Base-by-base conservation (phyloP, 2,113 vertebrate species). In the Montifringilla adamsi region DNA sequence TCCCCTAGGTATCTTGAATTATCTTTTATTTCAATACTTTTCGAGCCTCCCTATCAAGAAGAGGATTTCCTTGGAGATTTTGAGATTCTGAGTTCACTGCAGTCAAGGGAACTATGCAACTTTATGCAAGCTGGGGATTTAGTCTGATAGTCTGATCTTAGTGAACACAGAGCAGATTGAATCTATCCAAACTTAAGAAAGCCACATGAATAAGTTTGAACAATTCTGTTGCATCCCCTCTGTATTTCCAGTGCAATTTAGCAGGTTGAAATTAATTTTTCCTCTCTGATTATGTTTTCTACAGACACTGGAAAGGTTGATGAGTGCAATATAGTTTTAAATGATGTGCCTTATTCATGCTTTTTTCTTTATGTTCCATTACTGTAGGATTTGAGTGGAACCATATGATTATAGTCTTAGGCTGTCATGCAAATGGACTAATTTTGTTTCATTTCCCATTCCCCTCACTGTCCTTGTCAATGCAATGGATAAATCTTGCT, bases 381-480 rank as follows among this genome's bases (percentile, higher is more conserved):
- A 97, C 92, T 53, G 53, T 39, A 97, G 90, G 88, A 96, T 97
- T 98, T 97, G 96, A 97, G 90, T 97, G 89, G 92, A 97, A 97
- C 95, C 89, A 67, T 97, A 95, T 98, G 93, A 98, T 98, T 98
- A 98, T 82, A 97, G 96, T 97, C 94, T 98, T 97, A 96, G 91
- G 96, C 97, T 98, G 94, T 97, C 97, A 95, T 98, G 84, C 96
- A 98, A 98, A 97, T 97, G 94, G 90, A 97, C 94, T 97, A 92
- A 98, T 98, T 98, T 98, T 96, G 47, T 97, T 97, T 94, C 84
- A 96, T 97, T 98, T 98, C 81, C 69, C 76, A 90, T 97, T 97
- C 79, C 41, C 76, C 72, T 90, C 92, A 86, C 94, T 5, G 75
- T 97, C 96, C 95, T 97, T 98, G 97, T 97, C 97, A 97, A 84